phyloP scores from a whole-genome alignment of 2,797 vertebrate genomes.

The Gymnothorax javanicus region DNA sequence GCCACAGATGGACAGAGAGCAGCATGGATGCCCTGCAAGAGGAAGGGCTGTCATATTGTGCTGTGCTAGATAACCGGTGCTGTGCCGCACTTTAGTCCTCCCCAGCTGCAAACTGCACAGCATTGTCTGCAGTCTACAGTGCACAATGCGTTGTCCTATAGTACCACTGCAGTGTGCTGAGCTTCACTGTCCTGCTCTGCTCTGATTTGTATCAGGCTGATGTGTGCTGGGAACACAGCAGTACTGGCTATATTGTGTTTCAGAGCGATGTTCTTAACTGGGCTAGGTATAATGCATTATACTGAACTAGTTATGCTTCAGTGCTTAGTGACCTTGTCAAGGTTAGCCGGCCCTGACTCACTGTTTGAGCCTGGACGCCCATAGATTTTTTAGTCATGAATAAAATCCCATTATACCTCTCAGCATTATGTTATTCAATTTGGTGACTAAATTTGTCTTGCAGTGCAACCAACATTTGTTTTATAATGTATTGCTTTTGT shows the following conservation, averaged over 20 bases:
- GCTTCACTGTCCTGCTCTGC: background rate
- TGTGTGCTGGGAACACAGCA: background rate
- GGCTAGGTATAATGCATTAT: background rate
- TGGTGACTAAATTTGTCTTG: background rate
- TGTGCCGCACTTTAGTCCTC: background rate
- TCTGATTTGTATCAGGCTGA: background rate
- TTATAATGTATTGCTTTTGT: background rate
- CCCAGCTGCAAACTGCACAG: background rate
- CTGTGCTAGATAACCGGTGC: background rate
- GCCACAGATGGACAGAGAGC: background rate
- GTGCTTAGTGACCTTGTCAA: background rate
- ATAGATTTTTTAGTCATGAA: background rate
- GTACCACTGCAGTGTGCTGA: background rate
- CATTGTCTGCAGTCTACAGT: background rate
- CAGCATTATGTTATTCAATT: background rate
- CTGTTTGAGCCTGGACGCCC: background rate
- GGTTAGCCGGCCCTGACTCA: background rate
- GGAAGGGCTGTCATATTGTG: background rate
- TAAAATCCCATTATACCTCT: background rate
- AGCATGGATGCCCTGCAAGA: background rate
- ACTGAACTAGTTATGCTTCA: background rate
- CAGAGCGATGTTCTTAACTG: background rate
- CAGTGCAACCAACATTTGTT: background rate
- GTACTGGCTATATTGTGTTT: background rate
- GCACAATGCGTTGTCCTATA: background rate